Evolutionary conservation across 2,888 invertebrate species (phyloP).

Genomic region (Carterocephalus palaemon): DNA sequence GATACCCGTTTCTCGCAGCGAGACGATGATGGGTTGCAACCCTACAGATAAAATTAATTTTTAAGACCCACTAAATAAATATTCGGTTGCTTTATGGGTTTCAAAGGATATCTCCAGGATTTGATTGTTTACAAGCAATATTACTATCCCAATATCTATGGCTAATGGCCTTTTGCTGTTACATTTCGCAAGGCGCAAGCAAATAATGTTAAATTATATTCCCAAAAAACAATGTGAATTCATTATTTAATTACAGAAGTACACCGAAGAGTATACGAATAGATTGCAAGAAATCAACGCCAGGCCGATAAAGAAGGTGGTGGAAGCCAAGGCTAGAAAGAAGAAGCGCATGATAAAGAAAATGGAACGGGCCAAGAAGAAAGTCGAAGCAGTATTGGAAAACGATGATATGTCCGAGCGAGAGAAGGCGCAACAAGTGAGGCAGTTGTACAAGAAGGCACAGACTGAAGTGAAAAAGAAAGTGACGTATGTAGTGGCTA

Average conservation of each 20-base stretch:
- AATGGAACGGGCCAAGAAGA: constrained; percentile 96
- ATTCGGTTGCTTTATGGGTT: no score
- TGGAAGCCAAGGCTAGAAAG: constrained; percentile 98
- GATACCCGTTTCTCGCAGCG: no score
- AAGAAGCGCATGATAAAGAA: constrained; percentile 92
- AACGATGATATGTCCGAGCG: constrained; percentile 92
- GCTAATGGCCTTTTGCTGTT: no score
- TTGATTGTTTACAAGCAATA: no score
- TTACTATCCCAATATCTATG: no score
- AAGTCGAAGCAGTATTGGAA: constrained; percentile 95
- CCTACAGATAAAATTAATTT: no score
- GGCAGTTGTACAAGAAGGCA: constrained; percentile 94
- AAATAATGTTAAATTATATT: not conserved
- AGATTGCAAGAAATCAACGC: constrained; percentile 92
- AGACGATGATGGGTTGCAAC: no score
- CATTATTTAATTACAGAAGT: constrained; percentile 76
- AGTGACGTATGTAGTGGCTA: constrained; percentile 95
- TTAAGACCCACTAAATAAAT: no score
- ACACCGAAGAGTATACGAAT: constrained; percentile 91
- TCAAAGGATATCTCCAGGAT: no score
- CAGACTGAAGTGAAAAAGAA: constrained; percentile 91
- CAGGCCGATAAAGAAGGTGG: constrained; percentile 97
- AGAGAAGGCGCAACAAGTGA: constrained; percentile 96
- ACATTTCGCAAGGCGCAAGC: no score
- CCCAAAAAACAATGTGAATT: no score